Evolutionary conservation across 2,888 invertebrate species (phyloP).

Genomic region (Gandaritis pyraliata): DNA sequence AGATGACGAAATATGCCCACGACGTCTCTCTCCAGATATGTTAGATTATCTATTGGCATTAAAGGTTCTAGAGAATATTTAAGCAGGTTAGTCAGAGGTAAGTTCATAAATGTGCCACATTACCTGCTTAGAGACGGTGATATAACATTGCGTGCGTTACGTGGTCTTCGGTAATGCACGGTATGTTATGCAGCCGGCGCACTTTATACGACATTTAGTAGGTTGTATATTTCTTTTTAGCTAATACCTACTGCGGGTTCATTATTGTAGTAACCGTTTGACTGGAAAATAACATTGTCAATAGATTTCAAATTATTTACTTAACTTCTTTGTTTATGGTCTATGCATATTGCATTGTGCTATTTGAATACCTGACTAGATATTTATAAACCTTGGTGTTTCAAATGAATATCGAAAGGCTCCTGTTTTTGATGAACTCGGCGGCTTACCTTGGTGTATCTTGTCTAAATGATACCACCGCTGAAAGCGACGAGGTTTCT

Average conservation of each 20-base stretch:
- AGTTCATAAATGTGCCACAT: neutral
- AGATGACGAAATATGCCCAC: too few species aligned
- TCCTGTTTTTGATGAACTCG: neutral
- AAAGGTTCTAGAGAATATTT: too few species aligned
- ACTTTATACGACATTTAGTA: slow-evolving; percentile 31
- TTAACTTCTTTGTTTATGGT: neutral
- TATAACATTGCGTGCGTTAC: slow-evolving; percentile 45
- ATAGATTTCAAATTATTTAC: neutral
- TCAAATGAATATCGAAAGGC: too few species aligned
- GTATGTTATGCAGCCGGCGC: slow-evolving; percentile 38
- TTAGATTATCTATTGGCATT: too few species aligned
- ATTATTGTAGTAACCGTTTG: neutral
- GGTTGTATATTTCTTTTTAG: neutral
- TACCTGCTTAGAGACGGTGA: slow-evolving; percentile 35
- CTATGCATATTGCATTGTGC: too few species aligned
- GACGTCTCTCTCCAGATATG: too few species aligned
- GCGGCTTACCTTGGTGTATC: neutral
- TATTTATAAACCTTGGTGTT: too few species aligned
- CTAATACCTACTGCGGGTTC: neutral
- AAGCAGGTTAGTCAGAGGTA: neutral
- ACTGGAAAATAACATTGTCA: slow-evolving; percentile 17
- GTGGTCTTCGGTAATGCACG: slow-evolving; percentile 44
- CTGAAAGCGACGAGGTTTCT: too few species aligned
- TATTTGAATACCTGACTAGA: neutral
- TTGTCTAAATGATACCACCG: too few species aligned